phyloP scores from a whole-genome alignment of 2,113 vertebrate species.

The Isurus oxyrinchus region DNA sequence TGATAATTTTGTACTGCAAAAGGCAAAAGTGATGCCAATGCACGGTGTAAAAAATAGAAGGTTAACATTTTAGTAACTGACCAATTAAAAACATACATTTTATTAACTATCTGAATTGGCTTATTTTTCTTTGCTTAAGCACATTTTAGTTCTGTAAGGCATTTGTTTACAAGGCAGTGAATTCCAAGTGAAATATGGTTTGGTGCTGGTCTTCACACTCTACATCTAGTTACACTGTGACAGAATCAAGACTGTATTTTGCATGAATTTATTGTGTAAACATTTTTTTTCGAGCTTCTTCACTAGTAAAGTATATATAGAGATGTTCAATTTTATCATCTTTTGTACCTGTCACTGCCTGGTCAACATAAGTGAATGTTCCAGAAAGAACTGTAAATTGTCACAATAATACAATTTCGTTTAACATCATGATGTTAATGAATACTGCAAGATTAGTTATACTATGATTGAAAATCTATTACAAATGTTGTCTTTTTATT shows the following conservation, averaged over 20 bases:
- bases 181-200: background rate
- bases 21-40: background rate
- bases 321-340: background rate
- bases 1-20: background rate
- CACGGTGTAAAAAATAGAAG: background rate
- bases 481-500: background rate
- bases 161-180: background rate
- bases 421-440: background rate
- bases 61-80: background rate
- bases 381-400: background rate
- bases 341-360: background rate
- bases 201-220: background rate
- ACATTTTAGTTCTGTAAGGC: background rate
- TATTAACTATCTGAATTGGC: background rate
- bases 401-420: background rate
- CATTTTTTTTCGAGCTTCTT: background rate
- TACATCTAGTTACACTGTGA: background rate
- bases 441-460: background rate
- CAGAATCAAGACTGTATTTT: background rate
- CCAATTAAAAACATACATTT: background rate
- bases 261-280: background rate
- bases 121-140: background rate
- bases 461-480: background rate
- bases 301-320: background rate
- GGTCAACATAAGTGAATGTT: background rate